Conservation (phyloP, 1,140 invertebrate genomes). For the Zaprionus tsacasi region DNA sequence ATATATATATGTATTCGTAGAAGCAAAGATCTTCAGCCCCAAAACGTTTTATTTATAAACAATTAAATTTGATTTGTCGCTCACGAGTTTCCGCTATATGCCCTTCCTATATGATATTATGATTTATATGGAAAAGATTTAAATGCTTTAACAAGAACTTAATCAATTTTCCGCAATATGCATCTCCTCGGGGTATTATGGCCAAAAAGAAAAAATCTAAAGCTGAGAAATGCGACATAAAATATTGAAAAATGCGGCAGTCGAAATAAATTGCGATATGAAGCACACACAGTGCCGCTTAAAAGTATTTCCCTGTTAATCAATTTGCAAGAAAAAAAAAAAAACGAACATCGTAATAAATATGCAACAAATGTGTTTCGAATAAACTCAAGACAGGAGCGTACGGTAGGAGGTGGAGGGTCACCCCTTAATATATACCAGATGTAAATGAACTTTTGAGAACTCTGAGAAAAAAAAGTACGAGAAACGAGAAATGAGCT, state of each 20-base stretch:
- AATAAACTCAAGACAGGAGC: constrained; percentile 14
- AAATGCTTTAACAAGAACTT: neutral
- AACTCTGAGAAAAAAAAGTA: neutral
- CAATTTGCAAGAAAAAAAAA: constrained; percentile 48
- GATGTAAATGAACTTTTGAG: constrained; percentile 46
- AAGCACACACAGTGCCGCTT: constrained; percentile 48
- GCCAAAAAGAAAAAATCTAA: constrained; percentile 2
- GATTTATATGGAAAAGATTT: neutral
- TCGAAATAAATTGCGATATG: constrained; percentile 40
- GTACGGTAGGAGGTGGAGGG: neutral
- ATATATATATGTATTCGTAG: neutral
- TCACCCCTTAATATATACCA: constrained; percentile 10
- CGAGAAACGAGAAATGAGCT: constrained; percentile 4
- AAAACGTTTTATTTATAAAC: constrained; percentile 83
- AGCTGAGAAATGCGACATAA: constrained; percentile 54
- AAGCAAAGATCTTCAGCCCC: constrained; percentile 11
- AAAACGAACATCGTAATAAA: constrained; percentile 9
- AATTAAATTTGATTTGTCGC: constrained; percentile 81
- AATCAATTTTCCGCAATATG: neutral
- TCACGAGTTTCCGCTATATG: constrained; percentile 39
- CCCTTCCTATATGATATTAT: neutral
- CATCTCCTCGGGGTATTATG: neutral
- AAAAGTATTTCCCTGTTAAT: constrained; percentile 79
- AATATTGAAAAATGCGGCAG: constrained; percentile 78
- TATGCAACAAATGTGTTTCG: constrained; percentile 22